Base-by-base conservation (phyloP, 2,888 invertebrate genomes). In the Drosophila subsilvestris region DNA sequence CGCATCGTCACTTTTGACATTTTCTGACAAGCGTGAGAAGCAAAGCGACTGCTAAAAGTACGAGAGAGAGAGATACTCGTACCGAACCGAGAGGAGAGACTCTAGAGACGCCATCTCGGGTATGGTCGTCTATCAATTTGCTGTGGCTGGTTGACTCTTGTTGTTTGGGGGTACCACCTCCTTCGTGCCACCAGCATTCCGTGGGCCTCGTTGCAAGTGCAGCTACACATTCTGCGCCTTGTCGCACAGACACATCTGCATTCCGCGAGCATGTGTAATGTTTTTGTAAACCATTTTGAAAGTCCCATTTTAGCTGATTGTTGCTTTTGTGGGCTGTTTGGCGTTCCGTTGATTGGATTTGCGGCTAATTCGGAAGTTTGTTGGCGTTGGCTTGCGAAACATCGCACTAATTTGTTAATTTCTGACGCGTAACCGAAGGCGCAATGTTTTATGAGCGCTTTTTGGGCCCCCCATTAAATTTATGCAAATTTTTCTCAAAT, bases 11-110 rank as follows among this genome's bases (percentile, higher is more conserved):
- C 86, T 89, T 86, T 81, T 86, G 86, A 86, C 86, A 86, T 86
- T 89, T 86, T 85, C 80, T 86, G 86, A 86, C 88, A 85, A 86
- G 89, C 86, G 89, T 86, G 86, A 87, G 86, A 86, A 86, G 69
- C 85, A 51, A 44, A 86, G 70, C 85, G 55, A 45, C 74, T 59
- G 62, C 56, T 32, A 32, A 32, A 12, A 49, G 42, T 37, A 47
- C 51, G 50, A 43, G 10, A 17, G 37, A 37, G 32, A 37, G 32
- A 14, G 12, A 54, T 22, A 61, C 17, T 25, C 58, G 12, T n/a
- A 27, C n/a, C n/a, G 25, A 29, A 44, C 25, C 3, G 14, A 22
- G 29, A 32, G 27, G 51, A 50, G 62, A 67, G 7, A 49, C 60
- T 37, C 37, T 37, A 14, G 37, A 79, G 59, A 65, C 22, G 43